Conservation (phyloP, 2,113 vertebrate genomes). For the Upupa epops region DNA sequence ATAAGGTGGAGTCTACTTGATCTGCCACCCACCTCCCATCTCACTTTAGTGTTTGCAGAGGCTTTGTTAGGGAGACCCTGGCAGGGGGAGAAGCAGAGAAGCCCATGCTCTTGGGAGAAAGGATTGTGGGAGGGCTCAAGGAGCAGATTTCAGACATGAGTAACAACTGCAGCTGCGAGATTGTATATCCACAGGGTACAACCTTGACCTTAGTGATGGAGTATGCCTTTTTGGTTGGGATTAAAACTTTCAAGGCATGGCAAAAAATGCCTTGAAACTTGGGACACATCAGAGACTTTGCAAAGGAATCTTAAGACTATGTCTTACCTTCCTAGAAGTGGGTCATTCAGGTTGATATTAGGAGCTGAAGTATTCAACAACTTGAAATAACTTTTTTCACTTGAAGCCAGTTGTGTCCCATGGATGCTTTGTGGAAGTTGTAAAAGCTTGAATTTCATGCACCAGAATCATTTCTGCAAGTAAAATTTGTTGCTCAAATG, state of each 20-base stretch:
- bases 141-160: not conserved
- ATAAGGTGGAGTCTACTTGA: not conserved
- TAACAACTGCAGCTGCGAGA: not conserved
- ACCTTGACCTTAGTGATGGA: not conserved
- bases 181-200: rapidly evolving
- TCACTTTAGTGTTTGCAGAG: not conserved
- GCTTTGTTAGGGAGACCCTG: not conserved
- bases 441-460: not conserved
- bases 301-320: not conserved
- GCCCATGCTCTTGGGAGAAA: rapidly evolving
- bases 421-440: not conserved
- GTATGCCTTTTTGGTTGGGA: not conserved
- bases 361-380: not conserved
- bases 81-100: not conserved
- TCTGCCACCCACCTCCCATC: not conserved
- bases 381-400: not conserved
- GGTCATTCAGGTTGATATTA: not conserved
- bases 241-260: not conserved
- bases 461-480: not conserved
- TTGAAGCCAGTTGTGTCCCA: not conserved
- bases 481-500: not conserved
- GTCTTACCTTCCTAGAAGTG: not conserved
- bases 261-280: not conserved
- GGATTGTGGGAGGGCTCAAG: rapidly evolving
- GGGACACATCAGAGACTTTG: rapidly evolving